A percentile compares a stretch with the other conserved stretches of the same genome.
Conservation (phyloP, 30 jellyfish, hydroid and myxozoan species). For the Mastigias papua region DNA sequence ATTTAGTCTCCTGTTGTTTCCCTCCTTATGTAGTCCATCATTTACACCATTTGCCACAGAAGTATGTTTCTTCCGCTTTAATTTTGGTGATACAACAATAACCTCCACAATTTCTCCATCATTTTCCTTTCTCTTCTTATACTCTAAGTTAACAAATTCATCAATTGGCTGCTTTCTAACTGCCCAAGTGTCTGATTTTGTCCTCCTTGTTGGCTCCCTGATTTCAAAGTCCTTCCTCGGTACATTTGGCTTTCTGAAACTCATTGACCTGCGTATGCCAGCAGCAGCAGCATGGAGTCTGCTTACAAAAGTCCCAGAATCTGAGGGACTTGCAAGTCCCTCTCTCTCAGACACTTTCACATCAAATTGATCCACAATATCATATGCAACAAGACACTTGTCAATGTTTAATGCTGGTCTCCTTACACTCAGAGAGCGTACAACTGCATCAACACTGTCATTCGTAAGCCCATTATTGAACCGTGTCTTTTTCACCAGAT, state of each 20-base stretch:
- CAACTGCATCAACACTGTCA: slow-evolving; percentile 15
- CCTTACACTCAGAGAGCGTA: background rate
- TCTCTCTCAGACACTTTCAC: slow-evolving; percentile 46
- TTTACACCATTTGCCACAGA: background rate
- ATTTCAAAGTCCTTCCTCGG: background rate
- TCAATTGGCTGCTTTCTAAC: slow-evolving; percentile 8
- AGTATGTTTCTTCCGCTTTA: background rate
- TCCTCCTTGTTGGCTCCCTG: slow-evolving; percentile 21
- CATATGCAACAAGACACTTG: slow-evolving; percentile 36
- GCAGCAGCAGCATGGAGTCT: slow-evolving; percentile 47
- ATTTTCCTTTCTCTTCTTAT: slow-evolving; percentile 27
- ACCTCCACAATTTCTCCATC: slow-evolving; percentile 60
- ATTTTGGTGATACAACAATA: slow-evolving; percentile 45
- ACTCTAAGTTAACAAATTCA: slow-evolving; percentile 50
- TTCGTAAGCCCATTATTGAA: background rate
- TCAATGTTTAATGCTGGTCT: slow-evolving; percentile 1
- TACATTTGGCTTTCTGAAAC: slow-evolving; percentile 15
- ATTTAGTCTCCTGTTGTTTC: background rate
- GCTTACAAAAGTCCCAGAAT: background rate
- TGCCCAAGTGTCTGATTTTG: slow-evolving; percentile 49
- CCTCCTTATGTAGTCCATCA: slow-evolving; percentile 13
- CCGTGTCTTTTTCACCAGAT: slow-evolving; percentile 31
- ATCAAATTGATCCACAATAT: slow-evolving; percentile 65
- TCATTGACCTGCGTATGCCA: slow-evolving; percentile 45
- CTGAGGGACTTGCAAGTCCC: background rate